Conservation (phyloP, 2,797 vertebrate species). For the Eupleurogrammus muticus region DNA sequence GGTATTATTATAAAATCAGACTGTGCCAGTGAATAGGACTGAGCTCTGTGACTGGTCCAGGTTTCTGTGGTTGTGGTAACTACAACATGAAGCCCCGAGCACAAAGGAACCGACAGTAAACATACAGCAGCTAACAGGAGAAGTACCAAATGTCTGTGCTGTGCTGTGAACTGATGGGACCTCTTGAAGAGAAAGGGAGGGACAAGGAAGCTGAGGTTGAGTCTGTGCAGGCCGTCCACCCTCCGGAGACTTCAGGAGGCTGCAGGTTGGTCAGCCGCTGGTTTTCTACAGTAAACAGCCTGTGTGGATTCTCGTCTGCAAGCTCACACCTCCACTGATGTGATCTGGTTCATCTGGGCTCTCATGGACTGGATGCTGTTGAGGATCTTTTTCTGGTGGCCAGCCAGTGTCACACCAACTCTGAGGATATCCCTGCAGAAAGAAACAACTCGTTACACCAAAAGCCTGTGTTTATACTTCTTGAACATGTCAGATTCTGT, state of each 20-base stretch:
- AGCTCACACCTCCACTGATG: conserved; percentile 96
- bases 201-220: conserved; percentile 18
- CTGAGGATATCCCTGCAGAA: conserved; percentile 90
- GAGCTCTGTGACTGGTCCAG: conserved; percentile 9
- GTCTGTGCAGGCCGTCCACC: conserved; percentile 47
- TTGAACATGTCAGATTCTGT: too few relatives aligned
- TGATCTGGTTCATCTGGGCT: conserved; percentile 98
- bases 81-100: conserved; percentile 21
- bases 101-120: conserved; percentile 35
- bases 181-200: conserved; percentile 18
- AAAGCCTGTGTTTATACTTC: not conserved
- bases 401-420: conserved; percentile 93
- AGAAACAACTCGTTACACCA: conserved; percentile 20
- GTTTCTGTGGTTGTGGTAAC: conserved; percentile 1
- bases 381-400: conserved; percentile 98
- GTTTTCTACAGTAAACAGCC: conserved; percentile 20
- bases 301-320: conserved; percentile 18
- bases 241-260: conserved; percentile 25
- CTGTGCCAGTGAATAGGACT: not conserved
- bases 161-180: conserved; percentile 39
- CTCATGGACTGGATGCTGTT: conserved; percentile 98
- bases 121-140: conserved; percentile 26
- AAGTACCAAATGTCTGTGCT: conserved; percentile 31
- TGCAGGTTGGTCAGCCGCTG: conserved; percentile 28
- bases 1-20: not conserved